Percentiles rank a stretch among this genome's conserved stretches.
phyloP scores from a whole-genome alignment of 2,797 vertebrate genomes.

The Hyperoplus lanceolatus region DNA sequence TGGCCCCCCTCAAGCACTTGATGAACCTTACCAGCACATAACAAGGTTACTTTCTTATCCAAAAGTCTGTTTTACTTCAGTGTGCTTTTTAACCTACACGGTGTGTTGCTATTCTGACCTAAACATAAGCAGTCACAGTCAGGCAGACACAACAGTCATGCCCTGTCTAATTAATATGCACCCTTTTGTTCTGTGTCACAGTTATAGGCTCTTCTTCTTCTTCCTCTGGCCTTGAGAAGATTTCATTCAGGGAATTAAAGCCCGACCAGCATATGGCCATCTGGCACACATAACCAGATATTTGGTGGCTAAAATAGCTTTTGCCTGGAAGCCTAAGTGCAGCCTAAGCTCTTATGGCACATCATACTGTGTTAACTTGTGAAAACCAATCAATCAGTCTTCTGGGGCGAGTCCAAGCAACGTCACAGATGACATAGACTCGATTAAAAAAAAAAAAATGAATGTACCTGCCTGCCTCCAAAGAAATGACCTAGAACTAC shows the following conservation, averaged over 20 bases:
- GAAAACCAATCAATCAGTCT: slow-evolving; percentile 51
- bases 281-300: slow-evolving; percentile 74
- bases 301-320: slow-evolving; percentile 71
- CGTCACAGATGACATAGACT: slow-evolving; percentile 31
- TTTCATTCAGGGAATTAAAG: slow-evolving; percentile 77
- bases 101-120: not conserved
- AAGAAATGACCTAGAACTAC: slow-evolving; percentile 2
- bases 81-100: not conserved
- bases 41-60: not conserved
- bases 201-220: slow-evolving; percentile 36
- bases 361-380: slow-evolving; percentile 60
- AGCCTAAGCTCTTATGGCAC: slow-evolving; percentile 65
- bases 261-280: slow-evolving; percentile 72
- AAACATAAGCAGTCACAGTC: not conserved
- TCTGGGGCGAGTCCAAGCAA: slow-evolving; percentile 25
- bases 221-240: slow-evolving; percentile 61
- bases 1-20: not conserved
- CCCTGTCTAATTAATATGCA: slow-evolving; percentile 41
- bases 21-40: not conserved
- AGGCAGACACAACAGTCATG: slow-evolving; percentile 13
- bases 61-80: slow-evolving; percentile 8
- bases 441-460: slow-evolving; percentile 24
- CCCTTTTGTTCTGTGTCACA: slow-evolving; percentile 49
- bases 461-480: slow-evolving; percentile 14
- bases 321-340: slow-evolving; percentile 64